Base-by-base conservation (phyloP, 2,888 invertebrate species). In the Drosophila bunnanda region DNA sequence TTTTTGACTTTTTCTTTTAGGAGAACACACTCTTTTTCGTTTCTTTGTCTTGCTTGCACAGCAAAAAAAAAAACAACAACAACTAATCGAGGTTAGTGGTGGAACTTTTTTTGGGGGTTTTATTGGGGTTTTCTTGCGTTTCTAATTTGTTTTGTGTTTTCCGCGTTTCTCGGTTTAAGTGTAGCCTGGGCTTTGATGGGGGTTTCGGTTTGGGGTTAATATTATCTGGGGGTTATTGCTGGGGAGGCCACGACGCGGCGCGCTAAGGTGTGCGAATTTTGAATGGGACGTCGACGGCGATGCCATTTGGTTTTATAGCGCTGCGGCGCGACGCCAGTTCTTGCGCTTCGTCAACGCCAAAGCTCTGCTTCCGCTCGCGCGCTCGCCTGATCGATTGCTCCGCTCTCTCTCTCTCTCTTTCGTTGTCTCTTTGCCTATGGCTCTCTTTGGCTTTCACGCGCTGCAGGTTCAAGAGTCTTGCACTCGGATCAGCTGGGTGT, bases 231-330 rank as follows among this genome's bases (percentile, higher is more conserved):
- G 17, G 52, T 58, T 50, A 41, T 25, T 58, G 4, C 59, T 39
- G 48, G 73, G 66, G 61, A 55, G 55, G 66, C 55, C 55, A 55
- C 62, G 65, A 54, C 72, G 76, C 86, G 81, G 62, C 79, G 79
- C 80, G 76, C 79, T 83, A 65, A 80, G 82, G 65, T 74, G 79
- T 74, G 72, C 85, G 75, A 88, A 84, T 86, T 86, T 65, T 65
- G 89, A 89, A 82, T 83, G 79, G 77, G 56, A 34, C 43, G 65
- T 34, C 54, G 67, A n/a, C 54, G 53, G 56, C 59, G 48, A 28
- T 38, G 50, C 53, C 59, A 60, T 58, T 54, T 55, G 78, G 76
- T 86, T 83, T 82, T 88, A 90, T 90, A 80, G 57, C 13, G 22
- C 43, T 46, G 46, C 46, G 46, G 46, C 68, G 73, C 76, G 58